Percentiles rank a stretch among this genome's conserved stretches.
These are phyloP conservation scores for Oreotrochilus melanogaster DNA, from an alignment of 2,113 vertebrate species.

Conservation along the genomic window DNA sequence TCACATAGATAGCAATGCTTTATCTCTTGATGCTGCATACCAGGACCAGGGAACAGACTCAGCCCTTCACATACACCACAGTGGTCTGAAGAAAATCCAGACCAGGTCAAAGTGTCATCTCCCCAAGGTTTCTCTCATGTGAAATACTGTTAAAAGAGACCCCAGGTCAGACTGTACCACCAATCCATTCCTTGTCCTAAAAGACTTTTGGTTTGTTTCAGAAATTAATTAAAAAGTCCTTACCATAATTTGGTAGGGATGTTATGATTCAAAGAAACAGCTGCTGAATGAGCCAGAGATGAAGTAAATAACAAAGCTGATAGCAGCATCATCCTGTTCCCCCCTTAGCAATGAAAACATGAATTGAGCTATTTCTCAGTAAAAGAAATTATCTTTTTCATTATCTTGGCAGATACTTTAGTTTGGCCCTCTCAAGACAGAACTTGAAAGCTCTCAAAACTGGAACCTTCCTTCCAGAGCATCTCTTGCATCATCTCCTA, in stretches of 20 bases:
- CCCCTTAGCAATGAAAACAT: background rate
- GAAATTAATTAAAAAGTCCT: background rate
- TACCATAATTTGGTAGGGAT: background rate
- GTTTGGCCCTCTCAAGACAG: background rate
- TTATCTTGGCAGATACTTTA: slow-evolving; percentile 19
- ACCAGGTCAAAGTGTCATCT: background rate
- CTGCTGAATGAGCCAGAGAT: background rate
- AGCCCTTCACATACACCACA: background rate
- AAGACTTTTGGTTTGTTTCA: background rate
- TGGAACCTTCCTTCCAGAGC: background rate
- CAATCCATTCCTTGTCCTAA: background rate
- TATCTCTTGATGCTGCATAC: background rate
- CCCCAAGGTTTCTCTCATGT: background rate
- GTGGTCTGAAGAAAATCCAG: background rate
- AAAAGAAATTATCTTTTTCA: slow-evolving; percentile 23
- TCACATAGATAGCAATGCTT: rapidly evolving
- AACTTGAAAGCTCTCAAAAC: background rate
- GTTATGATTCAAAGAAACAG: slow-evolving; percentile 29
- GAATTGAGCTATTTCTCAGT: background rate
- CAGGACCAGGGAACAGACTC: background rate
- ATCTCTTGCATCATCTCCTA: background rate
- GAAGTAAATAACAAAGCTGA: background rate
- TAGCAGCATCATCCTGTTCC: slow-evolving; percentile 6
- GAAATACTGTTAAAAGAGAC: background rate
- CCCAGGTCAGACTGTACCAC: background rate